Conservation (phyloP, 1,140 invertebrate genomes). For the Zaprionus kolodkinae region DNA sequence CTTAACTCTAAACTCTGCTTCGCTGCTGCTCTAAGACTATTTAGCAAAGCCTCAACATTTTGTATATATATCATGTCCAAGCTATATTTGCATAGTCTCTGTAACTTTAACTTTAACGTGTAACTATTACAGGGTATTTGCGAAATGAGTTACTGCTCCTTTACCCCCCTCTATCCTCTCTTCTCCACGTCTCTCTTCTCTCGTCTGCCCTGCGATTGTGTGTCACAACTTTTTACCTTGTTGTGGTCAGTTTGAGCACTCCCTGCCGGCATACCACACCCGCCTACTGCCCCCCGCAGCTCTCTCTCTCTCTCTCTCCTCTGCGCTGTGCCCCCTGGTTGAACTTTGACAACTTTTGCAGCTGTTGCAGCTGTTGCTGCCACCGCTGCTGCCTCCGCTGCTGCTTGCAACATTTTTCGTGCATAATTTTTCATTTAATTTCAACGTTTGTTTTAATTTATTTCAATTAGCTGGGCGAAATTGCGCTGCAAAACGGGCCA, state of each 20-base stretch:
- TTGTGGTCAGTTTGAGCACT: conserved; percentile 55
- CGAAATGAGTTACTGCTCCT: not conserved
- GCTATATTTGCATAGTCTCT: too few species aligned
- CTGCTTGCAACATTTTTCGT: conserved; percentile 32
- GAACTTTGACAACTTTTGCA: conserved; percentile 16
- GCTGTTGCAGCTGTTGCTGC: not conserved
- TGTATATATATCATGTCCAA: too few species aligned
- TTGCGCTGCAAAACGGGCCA: conserved; percentile 67
- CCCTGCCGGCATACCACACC: not conserved
- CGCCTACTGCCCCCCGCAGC: not conserved
- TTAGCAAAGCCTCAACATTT: too few species aligned
- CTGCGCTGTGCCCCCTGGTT: not conserved
- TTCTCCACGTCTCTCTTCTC: not conserved
- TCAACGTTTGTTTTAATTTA: conserved; percentile 67
- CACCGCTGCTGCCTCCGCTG: too few species aligned
- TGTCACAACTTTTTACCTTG: conserved; percentile 65
- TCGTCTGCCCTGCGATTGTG: not conserved
- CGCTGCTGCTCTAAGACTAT: too few species aligned
- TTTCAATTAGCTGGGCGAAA: conserved; percentile 76
- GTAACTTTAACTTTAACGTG: too few species aligned
- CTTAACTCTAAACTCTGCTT: too few species aligned
- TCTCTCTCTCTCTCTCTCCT: not conserved
- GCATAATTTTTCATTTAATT: conserved; percentile 61
- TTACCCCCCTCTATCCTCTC: too few species aligned
- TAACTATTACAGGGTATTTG: conserved; percentile 11